Base-by-base conservation (phyloP, 2,888 invertebrate genomes). In the Sclerodermus sp. region DNA sequence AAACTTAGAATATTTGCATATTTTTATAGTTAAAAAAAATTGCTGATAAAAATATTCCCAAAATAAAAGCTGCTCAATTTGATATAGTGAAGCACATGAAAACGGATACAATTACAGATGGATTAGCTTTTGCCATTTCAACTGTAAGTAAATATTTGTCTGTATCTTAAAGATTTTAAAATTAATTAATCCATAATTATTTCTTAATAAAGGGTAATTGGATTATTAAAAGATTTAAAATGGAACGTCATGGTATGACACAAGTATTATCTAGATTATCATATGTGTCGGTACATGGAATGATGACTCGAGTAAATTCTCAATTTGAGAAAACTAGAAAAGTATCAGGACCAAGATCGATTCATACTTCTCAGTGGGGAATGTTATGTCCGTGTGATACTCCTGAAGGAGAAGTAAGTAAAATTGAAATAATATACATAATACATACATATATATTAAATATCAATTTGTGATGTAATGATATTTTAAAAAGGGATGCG, bases 321-420 rank as follows among this genome's bases (percentile, higher is more conserved):
- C 98, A 98, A 78, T 99, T 99, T 81, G 99, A 99, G 77, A 99
- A 99, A 79, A 96, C 97, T 0, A 83, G 99, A 12, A 99, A 99
- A 82, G 98, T 97, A 0, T 95, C 96, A 4, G 99, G 99, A 0
- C 99, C 99, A 0, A 84, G 99, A 47, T 96, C 96, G 0, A 79
- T 98, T 45, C 99, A 99, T 76, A 91, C 96, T 0, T 96, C 96
- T 6, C 98, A 99, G 73, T 98, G 96, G 96, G 99, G 98, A 34
- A 96, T 99, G 94, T 78, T 99, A 48, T 99, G 99, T 79, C 99
- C 98, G 0, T 94, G 96, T 16, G 99, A 99, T 71, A 99, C 99
- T 0, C 99, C 99, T 2, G 99, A 99, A 85, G 99, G 99, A 66
- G 99, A 99, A 80, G 86, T 86, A 74, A 74, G 23, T 23, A n/a